Evolutionary conservation across 1,140 invertebrate species (phyloP).

Genomic region (Heliconius nattereri): DNA sequence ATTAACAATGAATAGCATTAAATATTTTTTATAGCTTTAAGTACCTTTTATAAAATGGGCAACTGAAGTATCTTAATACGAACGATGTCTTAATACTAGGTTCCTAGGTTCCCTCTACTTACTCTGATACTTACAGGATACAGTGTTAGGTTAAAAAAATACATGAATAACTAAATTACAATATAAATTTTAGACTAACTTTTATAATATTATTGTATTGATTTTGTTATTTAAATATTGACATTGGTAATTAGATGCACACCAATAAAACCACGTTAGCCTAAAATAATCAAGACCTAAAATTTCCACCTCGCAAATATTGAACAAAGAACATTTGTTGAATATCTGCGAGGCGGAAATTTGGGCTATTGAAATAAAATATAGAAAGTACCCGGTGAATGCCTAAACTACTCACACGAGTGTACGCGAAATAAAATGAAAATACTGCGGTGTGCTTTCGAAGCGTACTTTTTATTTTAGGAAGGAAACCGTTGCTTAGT

Average conservation of each 20-base stretch:
- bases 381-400: conserved; percentile 8
- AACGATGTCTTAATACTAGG: too few relatives aligned
- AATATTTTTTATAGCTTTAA: too few relatives aligned
- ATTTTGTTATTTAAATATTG: background rate
- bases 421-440: background rate
- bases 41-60: too few relatives aligned
- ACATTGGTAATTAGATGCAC: background rate
- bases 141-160: too few relatives aligned
- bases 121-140: background rate
- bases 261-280: background rate
- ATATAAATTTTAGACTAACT: too few relatives aligned
- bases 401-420: conserved; percentile 10
- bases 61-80: too few relatives aligned
- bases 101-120: background rate
- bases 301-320: background rate
- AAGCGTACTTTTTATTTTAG: conserved; percentile 8
- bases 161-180: too few relatives aligned
- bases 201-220: too few relatives aligned
- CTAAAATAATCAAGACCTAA: background rate
- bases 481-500: background rate
- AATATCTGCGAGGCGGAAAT: conserved; percentile 5
- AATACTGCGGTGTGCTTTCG: background rate
- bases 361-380: conserved; percentile 11
- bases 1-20: too few relatives aligned
- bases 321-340: background rate